Percentiles rank a stretch among this genome's conserved stretches.
These are phyloP conservation scores for Pseudochirops cupreus DNA, from an alignment of 2,797 vertebrate species.

Conservation along the genomic window DNA sequence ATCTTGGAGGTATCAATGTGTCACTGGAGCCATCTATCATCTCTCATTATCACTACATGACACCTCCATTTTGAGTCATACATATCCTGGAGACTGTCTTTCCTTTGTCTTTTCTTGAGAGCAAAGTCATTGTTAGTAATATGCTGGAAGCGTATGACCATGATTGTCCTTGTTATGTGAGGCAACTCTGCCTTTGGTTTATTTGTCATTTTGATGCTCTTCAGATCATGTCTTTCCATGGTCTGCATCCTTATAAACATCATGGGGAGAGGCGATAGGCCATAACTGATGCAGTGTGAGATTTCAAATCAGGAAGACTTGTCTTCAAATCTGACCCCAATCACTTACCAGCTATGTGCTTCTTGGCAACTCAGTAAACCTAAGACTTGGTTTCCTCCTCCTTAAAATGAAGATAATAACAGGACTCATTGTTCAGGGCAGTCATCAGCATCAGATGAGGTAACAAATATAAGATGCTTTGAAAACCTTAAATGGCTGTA, in stretches of 20 bases:
- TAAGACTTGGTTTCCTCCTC: not conserved
- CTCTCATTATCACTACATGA: not conserved
- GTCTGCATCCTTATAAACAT: conserved; percentile 7
- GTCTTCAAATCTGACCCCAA: not conserved
- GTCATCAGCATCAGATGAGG: not conserved
- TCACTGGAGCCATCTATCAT: not conserved
- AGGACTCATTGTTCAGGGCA: not conserved
- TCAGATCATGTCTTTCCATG: not conserved
- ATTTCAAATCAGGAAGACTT: not conserved
- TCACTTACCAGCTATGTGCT: not conserved
- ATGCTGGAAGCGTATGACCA: not conserved
- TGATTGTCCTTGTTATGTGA: not conserved
- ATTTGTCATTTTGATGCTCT: not conserved
- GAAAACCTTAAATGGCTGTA: not conserved
- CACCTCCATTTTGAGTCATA: not conserved
- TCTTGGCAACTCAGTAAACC: not conserved
- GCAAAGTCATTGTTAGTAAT: conserved; percentile 2
- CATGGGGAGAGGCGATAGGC: not conserved
- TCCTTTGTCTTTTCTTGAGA: not conserved
- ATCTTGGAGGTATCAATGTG: not conserved
- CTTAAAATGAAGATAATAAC: not conserved
- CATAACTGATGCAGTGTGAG: not conserved
- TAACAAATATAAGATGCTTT: not conserved
- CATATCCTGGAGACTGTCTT: not conserved
- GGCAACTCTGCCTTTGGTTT: not conserved